Base-by-base conservation (phyloP, 2,113 vertebrate genomes). In the Apus apus region DNA sequence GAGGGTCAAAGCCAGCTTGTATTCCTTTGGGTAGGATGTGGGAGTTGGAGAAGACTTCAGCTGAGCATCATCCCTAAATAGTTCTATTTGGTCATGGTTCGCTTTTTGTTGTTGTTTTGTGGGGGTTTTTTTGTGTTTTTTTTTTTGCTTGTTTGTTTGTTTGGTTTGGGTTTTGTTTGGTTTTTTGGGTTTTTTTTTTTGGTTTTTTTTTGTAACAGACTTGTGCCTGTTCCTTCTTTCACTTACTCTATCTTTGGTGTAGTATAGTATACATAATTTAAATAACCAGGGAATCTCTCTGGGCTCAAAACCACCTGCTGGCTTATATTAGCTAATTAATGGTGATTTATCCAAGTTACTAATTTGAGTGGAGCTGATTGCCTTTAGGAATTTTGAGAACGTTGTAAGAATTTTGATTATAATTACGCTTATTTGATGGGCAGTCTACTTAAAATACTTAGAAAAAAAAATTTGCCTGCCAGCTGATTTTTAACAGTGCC, bases 311-410 rank as follows among this genome's bases (percentile, higher is more conserved):
- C 98, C 98, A 99, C 99, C 98, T 99, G 98, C 99, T 99, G 98
- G 98, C 98, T 99, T 99, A 98, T 99, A 99, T 99, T 99, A 99
- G 98, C 98, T 99, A 99, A 99, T 99, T 99, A 99, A 99, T 99
- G 98, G 98, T 99, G 98, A 99, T 99, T 99, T 99, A 99, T 99
- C 98, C 98, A 98, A 98, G 98, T 98, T 98, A 98, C 98, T 99
- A 98, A 99, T 99, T 99, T 98, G 98, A 99, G 98, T 98, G 97
- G 97, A 98, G 97, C 97, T 96, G 97, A 98, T 97, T 98, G 98
- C 98, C 98, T 98, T 98, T 97, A 99, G 99, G 98, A 99, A 98
- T 98, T 97, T 97, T 97, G 94, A 82, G 97, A 98, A 98, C 92
- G 92, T 97, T 98, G 92, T 94, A 98, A 98, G 98, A 99, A 99